Base-by-base conservation (phyloP, 1,140 invertebrate species). In the Orchestia grillus region DNA sequence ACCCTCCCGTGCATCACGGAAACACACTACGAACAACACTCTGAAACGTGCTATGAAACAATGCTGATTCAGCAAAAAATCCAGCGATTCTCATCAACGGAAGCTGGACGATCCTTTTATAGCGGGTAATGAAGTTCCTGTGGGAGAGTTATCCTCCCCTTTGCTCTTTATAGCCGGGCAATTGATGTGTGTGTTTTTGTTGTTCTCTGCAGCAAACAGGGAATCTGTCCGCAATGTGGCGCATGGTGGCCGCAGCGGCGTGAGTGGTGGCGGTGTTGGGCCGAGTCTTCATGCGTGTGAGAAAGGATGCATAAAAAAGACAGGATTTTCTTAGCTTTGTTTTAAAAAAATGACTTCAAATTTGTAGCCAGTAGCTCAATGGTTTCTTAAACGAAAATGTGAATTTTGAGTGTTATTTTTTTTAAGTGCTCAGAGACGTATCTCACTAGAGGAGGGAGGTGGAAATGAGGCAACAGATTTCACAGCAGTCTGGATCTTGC, bases 11-110 rank as follows among this genome's bases (percentile, higher is more conserved):
- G 92, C 92, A 44, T 42, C 92, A 94, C 92, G 92, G 92, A 94
- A 94, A 47, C 44, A 94, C 92, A 40, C 43, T 16, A 77, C 11
- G 62, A 77, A 77, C 62, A 77, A 77, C 62, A 77, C 62, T 77
- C 62, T 77, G 15, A 77, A 77, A 77, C 62, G 62, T 77, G 62
- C 88, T 90, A 94, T 94, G 92, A 94, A 94, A 94, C 92, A 94
- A 94, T 45, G 44, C 92, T 94, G 92, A 94, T 94, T 94, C 92
- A 94, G 92, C 92, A 94, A 94, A 94, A 94, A 94, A 94, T 91
- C 19, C 44, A 47, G 40, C 6, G 92, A 94, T 94, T 94, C 92
- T 94, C 92, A 94, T 94, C 92, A 94, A 94, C 92, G 92, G 92
- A 94, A 94, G 92, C 92, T 45, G 43, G 92, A 44, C 43, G 92